A percentile compares a stretch with the other conserved stretches of the same genome.
Conservation (phyloP, 2,888 invertebrate species). For the Hybos culiciformis region DNA sequence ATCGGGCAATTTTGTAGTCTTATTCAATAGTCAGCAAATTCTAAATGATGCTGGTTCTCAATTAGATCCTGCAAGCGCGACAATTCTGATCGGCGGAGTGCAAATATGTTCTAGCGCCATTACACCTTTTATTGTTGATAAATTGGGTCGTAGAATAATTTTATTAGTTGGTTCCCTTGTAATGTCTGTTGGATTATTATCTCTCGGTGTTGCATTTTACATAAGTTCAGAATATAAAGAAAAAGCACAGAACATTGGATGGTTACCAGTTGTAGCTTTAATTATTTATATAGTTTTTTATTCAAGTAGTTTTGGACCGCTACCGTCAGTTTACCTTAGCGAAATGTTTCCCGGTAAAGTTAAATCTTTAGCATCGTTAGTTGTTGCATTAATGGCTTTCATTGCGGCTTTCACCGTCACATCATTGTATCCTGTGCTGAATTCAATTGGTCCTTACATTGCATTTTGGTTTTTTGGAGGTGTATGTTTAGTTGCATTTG, state of each 20-base stretch:
- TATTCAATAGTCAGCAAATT: slow-evolving; percentile 63
- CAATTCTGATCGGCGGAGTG: slow-evolving; percentile 58
- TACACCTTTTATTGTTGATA: slow-evolving; percentile 63
- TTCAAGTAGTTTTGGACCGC: slow-evolving; percentile 60
- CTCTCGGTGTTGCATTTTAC: slow-evolving; percentile 47
- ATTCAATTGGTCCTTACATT: slow-evolving; percentile 47
- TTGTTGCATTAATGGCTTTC: slow-evolving; percentile 64
- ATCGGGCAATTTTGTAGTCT: slow-evolving; percentile 65
- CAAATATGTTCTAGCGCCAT: slow-evolving; percentile 57
- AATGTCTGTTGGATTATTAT: slow-evolving; percentile 49
- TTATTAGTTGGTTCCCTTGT: slow-evolving; percentile 58
- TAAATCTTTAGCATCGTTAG: slow-evolving; percentile 59
- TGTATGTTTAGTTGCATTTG: slow-evolving; percentile 45
- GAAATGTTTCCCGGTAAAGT: slow-evolving; percentile 70
- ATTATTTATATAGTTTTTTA: slow-evolving; percentile 63
- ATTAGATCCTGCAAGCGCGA: slow-evolving; percentile 47
- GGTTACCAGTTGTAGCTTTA: slow-evolving; percentile 58
- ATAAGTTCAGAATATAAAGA: slow-evolving; percentile 37
- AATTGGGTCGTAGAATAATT: slow-evolving; percentile 58
- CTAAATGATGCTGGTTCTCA: slow-evolving; percentile 51
- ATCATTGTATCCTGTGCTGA: slow-evolving; percentile 43
- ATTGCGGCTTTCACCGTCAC: slow-evolving; percentile 59
- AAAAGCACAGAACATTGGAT: slow-evolving; percentile 39
- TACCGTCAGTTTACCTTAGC: slow-evolving; percentile 72
- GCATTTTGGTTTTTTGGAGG: slow-evolving; percentile 61